phyloP scores from a whole-genome alignment of 2,888 invertebrate genomes.

The Ctena decussata region DNA sequence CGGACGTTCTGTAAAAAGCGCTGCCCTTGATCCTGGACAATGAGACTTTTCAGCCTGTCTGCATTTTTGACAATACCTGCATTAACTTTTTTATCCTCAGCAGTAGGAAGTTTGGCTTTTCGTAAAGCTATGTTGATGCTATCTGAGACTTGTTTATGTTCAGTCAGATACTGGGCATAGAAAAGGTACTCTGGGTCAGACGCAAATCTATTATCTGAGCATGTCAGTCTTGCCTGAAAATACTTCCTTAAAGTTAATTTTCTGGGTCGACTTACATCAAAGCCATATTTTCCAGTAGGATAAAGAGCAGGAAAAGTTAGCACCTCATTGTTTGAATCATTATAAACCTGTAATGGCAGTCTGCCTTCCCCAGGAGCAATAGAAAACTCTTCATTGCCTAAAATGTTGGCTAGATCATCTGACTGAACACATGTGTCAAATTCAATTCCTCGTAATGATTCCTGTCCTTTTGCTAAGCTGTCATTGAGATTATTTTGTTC shows the following conservation, averaged over 20 bases:
- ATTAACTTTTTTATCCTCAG: slow-evolving; percentile 9
- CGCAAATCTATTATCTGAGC: slow-evolving; percentile 10
- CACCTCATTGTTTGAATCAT: not conserved
- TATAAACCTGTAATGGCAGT: slow-evolving; percentile 30
- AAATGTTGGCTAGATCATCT: slow-evolving; percentile 26
- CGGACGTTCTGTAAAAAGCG: slow-evolving; percentile 32
- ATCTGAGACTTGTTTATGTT: slow-evolving; percentile 14
- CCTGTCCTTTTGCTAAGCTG: no score
- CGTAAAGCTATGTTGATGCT: slow-evolving; percentile 9
- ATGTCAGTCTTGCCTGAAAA: not conserved
- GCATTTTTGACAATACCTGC: slow-evolving; percentile 1
- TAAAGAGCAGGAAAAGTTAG: slow-evolving; percentile 23
- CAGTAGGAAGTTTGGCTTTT: not conserved
- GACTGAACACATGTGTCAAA: slow-evolving; percentile 52
- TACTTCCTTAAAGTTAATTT: not conserved
- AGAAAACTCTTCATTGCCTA: slow-evolving; percentile 28
- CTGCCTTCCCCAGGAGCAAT: slow-evolving; percentile 53
- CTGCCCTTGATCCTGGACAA: not conserved
- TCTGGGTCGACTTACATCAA: not conserved
- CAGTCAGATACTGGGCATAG: not conserved
- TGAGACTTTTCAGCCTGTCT: slow-evolving; percentile 23
- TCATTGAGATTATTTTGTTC: no score
- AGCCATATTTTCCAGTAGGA: slow-evolving; percentile 20
- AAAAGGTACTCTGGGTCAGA: not conserved
- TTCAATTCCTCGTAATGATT: not conserved